phyloP scores from a whole-genome alignment of 2,888 invertebrate species.

The Pristionchus arcanus region DNA sequence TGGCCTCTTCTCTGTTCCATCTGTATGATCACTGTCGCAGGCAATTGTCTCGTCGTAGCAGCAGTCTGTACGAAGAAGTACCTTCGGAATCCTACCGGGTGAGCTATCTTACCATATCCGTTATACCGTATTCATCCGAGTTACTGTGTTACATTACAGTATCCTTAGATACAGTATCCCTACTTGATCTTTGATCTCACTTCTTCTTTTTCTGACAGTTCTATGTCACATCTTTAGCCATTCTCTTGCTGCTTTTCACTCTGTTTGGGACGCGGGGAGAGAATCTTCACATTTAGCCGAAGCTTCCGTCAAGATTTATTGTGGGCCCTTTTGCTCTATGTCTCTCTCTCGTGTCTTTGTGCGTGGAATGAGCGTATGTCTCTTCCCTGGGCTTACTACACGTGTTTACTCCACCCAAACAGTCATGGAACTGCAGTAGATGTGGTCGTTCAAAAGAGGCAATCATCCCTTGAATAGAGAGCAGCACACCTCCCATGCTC shows the following conservation, averaged over 20 bases:
- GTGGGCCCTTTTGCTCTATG: neutral
- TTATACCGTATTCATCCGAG: neutral
- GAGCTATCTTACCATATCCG: neutral
- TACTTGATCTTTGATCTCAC: neutral
- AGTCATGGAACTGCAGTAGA: neutral
- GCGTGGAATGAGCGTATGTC: neutral
- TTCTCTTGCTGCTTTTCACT: neutral
- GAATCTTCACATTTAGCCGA: conserved; percentile 45
- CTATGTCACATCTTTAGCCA: neutral
- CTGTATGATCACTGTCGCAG: conserved; percentile 93
- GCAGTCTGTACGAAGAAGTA: conserved; percentile 94
- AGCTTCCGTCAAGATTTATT: conserved; percentile 39
- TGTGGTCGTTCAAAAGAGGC: neutral
- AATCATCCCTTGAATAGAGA: neutral
- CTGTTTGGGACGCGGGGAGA: neutral
- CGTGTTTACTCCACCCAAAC: neutral
- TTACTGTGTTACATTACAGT: too few species aligned
- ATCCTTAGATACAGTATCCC: neutral
- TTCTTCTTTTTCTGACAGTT: conserved; percentile 3
- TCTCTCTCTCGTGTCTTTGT: conserved; percentile 17
- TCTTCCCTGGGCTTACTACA: neutral
- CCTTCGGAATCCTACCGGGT: conserved; percentile 94
- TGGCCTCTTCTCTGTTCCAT: conserved; percentile 90
- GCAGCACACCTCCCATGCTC: conserved; percentile 4
- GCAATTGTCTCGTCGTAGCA: conserved; percentile 93